Evolutionary conservation across 1,140 invertebrate species (phyloP), one percentile per base, ranked within the genome.

Genomic region (Colletes gigas): DNA sequence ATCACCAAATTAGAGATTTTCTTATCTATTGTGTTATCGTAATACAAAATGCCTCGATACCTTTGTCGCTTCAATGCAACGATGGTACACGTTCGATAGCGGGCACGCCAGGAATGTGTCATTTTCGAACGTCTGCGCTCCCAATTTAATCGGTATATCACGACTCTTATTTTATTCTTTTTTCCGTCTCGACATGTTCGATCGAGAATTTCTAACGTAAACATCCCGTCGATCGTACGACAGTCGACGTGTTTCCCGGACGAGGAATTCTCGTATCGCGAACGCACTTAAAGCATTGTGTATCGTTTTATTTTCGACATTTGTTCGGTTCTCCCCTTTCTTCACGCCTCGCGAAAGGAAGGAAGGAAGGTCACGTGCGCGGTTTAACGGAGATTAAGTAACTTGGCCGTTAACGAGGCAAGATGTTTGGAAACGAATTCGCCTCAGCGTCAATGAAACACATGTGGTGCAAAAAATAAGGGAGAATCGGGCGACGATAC

Each of bases 361-460:
- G 77, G 77, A 79, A 79, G 77, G 77, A 79, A 79, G 77, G 77
- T 79, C 77, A 79, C 77, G 77, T 70, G 77, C 62, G 63, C 70
- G 60, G 77, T 65, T 79, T 73, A 65, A 79, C 63, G 52, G 62
- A 73, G 77, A 79, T 79, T 79, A 79, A 79, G 77, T 79, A 79
- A 79, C 77, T 66, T 21, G 50, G 21, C 30, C 15, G 69, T 73
- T 79, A 79, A 79, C 77, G 60, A 79, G 70, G 52, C 77, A 55
- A 73, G 57, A 63, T 65, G 77, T 79, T 79, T 65, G 77, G 77
- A 79, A 79, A 72, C 60, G 77, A 79, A 79, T 79, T 79, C 70
- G 69, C 77, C 41, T 39, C 60, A 19, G 41, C 77, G 77, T 79
- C 73, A 79, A 79, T 79, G 77, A 79, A 73, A 79, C 77, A 79